phyloP scores from a whole-genome alignment of 64 coral and sea anemone genomes.

The Platygyra sinensis region DNA sequence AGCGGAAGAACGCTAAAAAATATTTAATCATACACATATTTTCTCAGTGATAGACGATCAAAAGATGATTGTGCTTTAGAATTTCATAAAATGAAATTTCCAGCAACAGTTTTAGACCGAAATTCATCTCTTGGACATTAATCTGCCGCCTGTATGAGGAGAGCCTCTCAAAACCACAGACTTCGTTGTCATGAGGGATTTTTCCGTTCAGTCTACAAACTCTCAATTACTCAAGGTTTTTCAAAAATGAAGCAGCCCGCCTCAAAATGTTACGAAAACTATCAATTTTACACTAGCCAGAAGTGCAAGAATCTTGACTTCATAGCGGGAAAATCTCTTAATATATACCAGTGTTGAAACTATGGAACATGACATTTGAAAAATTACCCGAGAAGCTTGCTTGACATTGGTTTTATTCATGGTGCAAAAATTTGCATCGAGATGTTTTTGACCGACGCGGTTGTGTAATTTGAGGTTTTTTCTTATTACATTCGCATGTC shows the following conservation, averaged over 20 bases:
- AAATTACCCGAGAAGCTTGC: not conserved
- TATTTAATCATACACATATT: not conserved
- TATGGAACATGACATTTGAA: not conserved
- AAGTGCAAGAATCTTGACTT: not conserved
- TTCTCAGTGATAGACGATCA: not conserved
- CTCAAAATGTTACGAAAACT: not conserved
- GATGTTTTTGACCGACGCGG: not conserved
- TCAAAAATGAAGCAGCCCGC: not conserved
- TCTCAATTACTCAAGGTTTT: too few species aligned
- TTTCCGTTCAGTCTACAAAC: too few species aligned
- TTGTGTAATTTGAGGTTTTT: conserved; percentile 4
- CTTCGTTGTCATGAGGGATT: too few species aligned
- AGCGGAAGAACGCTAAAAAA: not conserved
- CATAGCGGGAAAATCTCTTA: not conserved
- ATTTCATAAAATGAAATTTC: too few species aligned
- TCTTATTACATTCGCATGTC: not conserved
- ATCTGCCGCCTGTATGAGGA: too few species aligned
- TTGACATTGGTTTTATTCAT: not conserved
- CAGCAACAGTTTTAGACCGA: too few species aligned
- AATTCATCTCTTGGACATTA: too few species aligned
- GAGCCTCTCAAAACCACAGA: too few species aligned
- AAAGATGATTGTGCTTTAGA: not conserved
- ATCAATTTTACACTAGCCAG: not conserved
- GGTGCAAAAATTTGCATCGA: conserved; percentile 1
- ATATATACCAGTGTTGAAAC: not conserved